These are phyloP conservation scores for Drosophila teissieri DNA, from an alignment of 1,140 invertebrate species.

Conservation along the genomic window DNA sequence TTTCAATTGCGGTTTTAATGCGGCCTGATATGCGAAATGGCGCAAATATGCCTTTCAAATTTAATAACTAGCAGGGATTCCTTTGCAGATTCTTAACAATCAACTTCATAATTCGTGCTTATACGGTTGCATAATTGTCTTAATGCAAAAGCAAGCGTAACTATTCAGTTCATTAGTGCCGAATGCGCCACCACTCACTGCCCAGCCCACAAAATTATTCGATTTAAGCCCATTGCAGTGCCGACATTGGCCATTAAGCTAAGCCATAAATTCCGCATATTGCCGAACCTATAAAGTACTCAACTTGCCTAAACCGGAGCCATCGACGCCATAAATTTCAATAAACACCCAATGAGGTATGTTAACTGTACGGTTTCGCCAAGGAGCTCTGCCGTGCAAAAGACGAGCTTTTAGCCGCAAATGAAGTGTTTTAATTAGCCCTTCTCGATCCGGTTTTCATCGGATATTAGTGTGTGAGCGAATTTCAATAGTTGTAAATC, in stretches of 20 bases:
- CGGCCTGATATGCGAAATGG: background rate
- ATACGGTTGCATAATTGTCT: background rate
- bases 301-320: constrained; percentile 32
- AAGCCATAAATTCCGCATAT: constrained; percentile 55
- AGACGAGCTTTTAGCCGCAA: constrained; percentile 38
- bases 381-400: background rate
- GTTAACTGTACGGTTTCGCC: background rate
- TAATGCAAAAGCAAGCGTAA: background rate
- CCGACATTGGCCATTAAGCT: constrained; percentile 54
- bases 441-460: constrained; percentile 42
- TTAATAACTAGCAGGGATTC: background rate
- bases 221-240: constrained; percentile 27
- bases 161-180: constrained; percentile 4
- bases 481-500: constrained; percentile 55
- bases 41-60: background rate
- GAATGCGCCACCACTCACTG: background rate
- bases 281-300: constrained; percentile 54
- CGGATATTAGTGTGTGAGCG: constrained; percentile 48
- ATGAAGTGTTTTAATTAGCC: constrained; percentile 62
- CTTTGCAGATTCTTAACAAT: background rate
- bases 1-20: constrained; percentile 27
- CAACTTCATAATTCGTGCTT: background rate
- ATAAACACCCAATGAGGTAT: constrained; percentile 70
- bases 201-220: background rate
- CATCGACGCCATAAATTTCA: constrained; percentile 64